phyloP scores from a whole-genome alignment of 2,113 vertebrate genomes.

The Saguinus midas region DNA sequence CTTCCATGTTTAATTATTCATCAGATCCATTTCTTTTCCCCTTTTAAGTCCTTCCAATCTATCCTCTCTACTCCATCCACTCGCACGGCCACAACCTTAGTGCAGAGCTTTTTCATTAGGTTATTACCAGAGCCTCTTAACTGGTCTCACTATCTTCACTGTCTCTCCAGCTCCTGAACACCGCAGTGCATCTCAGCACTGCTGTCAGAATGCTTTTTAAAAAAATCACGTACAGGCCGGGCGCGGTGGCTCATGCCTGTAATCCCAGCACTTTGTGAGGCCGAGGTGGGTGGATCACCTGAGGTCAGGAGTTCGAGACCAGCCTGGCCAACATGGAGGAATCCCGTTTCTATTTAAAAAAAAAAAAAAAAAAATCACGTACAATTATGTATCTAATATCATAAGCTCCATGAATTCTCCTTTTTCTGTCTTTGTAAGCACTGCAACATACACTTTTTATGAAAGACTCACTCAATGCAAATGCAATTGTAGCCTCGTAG shows the following conservation, averaged over 20 bases:
- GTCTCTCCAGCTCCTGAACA: neutral
- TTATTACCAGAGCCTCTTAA: neutral
- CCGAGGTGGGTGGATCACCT: too few relatives aligned
- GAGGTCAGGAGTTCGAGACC: too few relatives aligned
- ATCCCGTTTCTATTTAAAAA: neutral
- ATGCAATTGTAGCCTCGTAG: neutral
- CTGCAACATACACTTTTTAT: neutral
- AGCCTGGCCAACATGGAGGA: too few relatives aligned
- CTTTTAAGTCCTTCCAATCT: neutral
- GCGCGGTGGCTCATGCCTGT: too few relatives aligned
- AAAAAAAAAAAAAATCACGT: too few relatives aligned
- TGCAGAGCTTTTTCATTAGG: neutral
- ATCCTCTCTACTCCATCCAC: neutral
- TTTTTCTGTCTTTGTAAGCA: neutral
- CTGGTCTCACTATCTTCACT: neutral
- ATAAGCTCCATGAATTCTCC: neutral
- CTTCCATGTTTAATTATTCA: neutral
- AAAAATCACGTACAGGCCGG: neutral
- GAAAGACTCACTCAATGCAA: neutral
- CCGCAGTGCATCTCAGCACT: neutral
- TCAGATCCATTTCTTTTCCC: neutral
- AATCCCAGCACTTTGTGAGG: too few relatives aligned
- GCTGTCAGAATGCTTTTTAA: neutral
- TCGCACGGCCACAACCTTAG: neutral
- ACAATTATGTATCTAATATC: neutral